Evolutionary conservation across 1,140 invertebrate genomes (phyloP).

Genomic region (Plutomurus gul): DNA sequence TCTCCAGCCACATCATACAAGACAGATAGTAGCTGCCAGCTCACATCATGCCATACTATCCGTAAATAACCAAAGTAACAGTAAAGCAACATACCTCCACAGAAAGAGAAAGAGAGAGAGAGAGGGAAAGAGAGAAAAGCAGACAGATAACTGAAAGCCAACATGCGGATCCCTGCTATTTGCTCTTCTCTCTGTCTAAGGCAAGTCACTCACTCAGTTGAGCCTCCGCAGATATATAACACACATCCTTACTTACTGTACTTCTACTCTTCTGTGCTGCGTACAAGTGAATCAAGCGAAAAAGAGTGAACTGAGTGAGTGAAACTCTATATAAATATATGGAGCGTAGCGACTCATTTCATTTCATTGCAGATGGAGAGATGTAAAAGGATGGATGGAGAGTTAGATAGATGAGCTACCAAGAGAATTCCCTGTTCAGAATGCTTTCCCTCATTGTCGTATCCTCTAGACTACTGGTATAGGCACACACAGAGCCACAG

Average conservation of each 20-base stretch:
- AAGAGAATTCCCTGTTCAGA: constrained; percentile 39
- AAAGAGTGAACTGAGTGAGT: background rate
- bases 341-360: constrained; percentile 31
- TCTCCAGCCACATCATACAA: too few species aligned
- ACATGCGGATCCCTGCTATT: background rate
- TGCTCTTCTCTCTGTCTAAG: background rate
- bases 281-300: background rate
- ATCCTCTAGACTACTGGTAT: background rate
- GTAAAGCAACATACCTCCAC: background rate
- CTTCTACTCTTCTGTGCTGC: background rate
- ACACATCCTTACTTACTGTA: background rate
- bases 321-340: background rate
- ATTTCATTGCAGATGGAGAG: constrained; percentile 42
- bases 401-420: constrained; percentile 47
- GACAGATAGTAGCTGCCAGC: too few species aligned
- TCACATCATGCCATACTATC: too few species aligned
- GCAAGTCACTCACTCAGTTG: background rate
- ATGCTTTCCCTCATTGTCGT: constrained; percentile 3
- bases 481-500: too few species aligned
- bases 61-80: background rate
- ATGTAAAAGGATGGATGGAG: constrained; percentile 23
- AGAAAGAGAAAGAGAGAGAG: background rate
- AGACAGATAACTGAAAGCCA: background rate
- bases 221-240: background rate
- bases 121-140: background rate